These are phyloP conservation scores for Acanthosepion esculentum DNA, from an alignment of 2,888 invertebrate genomes.

Conservation along the genomic window DNA sequence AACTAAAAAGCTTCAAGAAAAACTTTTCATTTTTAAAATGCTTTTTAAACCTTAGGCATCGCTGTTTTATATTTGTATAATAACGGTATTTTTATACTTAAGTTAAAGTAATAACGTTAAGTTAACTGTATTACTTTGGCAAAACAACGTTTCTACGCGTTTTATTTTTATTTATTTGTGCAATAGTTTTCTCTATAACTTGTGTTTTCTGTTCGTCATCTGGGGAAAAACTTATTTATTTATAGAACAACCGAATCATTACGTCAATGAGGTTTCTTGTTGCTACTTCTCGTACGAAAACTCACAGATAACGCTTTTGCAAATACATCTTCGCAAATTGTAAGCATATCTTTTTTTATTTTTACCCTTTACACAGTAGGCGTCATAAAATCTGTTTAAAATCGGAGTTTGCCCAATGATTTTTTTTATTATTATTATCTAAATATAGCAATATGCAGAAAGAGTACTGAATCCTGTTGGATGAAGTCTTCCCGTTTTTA, in stretches of 20 bases:
- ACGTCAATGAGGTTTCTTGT: not conserved
- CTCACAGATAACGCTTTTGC: not conserved
- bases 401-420: not conserved
- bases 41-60: no score
- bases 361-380: not conserved
- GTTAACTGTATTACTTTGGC: not conserved
- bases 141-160: not conserved
- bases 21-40: no score
- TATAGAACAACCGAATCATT: no score
- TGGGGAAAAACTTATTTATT: not conserved
- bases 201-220: no score
- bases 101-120: no score
- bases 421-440: not conserved
- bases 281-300: not conserved
- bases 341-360: not conserved
- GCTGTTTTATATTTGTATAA: no score
- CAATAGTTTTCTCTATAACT: not conserved
- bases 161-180: not conserved
- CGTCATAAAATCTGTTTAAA: not conserved
- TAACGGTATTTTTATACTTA: no score
- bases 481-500: not conserved
- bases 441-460: not conserved
- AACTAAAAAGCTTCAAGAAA: no score
- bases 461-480: not conserved
- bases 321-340: not conserved